These are phyloP conservation scores for Lacerta viridis DNA, from an alignment of 2,797 vertebrate species.

Conservation along the genomic window DNA sequence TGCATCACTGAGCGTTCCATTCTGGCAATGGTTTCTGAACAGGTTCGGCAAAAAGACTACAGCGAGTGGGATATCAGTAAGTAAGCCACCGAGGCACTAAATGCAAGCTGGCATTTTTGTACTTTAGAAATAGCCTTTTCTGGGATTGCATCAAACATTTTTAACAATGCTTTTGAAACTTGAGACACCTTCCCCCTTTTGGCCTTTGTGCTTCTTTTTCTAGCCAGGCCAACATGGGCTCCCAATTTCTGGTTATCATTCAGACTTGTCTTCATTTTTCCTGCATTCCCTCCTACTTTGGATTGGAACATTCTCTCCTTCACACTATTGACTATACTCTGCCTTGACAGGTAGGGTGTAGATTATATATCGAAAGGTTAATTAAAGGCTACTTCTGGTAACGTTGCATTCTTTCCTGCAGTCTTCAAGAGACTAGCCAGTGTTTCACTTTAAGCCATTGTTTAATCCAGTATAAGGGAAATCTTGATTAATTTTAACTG, in stretches of 20 bases:
- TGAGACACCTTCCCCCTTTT: neutral
- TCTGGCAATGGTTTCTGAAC: conserved; percentile 96
- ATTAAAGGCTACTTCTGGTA: neutral
- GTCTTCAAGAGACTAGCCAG: neutral
- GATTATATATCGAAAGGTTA: neutral
- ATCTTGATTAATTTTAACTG: neutral
- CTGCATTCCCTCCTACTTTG: neutral
- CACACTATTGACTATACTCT: neutral
- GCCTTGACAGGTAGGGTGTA: neutral
- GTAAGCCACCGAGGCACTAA: conserved; percentile 59
- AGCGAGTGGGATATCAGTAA: conserved; percentile 93
- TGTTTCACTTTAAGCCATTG: conserved; percentile 31
- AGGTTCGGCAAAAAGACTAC: conserved; percentile 94
- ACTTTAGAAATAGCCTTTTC: conserved; percentile 36
- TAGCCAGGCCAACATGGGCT: neutral
- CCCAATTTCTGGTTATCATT: neutral
- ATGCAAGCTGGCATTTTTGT: conserved; percentile 21
- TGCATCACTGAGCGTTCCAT: conserved; percentile 90
- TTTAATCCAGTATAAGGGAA: neutral
- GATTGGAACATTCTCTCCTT: neutral
- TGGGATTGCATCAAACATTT: conserved; percentile 42
- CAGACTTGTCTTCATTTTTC: neutral
- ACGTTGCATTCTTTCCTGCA: neutral
- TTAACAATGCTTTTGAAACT: conserved; percentile 20
- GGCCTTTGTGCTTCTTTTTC: neutral